A percentile compares a stretch with the other conserved stretches of the same genome.
phyloP scores from a whole-genome alignment of 2,113 vertebrate genomes.

The Oryzias melastigma region DNA sequence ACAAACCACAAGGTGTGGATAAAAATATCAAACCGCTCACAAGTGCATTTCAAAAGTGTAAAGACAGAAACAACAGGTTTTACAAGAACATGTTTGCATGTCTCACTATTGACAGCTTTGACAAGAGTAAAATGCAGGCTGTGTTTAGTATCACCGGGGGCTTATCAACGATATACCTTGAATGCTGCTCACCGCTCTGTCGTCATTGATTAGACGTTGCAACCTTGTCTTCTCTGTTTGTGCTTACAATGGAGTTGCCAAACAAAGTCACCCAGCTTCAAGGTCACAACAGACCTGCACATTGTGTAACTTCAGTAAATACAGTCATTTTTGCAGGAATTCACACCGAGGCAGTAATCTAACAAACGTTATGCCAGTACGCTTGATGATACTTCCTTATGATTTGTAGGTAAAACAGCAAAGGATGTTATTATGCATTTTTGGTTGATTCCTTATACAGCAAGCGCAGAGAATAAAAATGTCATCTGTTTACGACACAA shows the following conservation, averaged over 20 bases:
- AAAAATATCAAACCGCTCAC: too few relatives aligned
- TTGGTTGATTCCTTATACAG: neutral
- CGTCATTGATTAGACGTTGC: too few relatives aligned
- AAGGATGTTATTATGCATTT: neutral
- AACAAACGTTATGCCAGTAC: neutral
- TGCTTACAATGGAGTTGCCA: conserved; percentile 26
- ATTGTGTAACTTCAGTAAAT: neutral
- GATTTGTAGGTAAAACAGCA: neutral
- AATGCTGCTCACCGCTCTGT: too few relatives aligned
- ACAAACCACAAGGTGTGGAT: too few relatives aligned
- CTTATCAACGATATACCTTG: too few relatives aligned
- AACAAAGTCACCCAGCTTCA: conserved; percentile 9
- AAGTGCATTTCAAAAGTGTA: too few relatives aligned
- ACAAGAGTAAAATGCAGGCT: too few relatives aligned
- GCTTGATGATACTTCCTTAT: neutral
- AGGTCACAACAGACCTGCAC: neutral
- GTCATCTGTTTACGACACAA: neutral
- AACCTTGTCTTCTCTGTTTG: neutral
- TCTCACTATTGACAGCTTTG: too few relatives aligned
- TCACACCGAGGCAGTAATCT: neutral
- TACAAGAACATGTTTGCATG: too few relatives aligned
- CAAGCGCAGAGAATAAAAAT: neutral
- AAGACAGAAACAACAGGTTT: too few relatives aligned
- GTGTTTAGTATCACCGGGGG: too few relatives aligned
- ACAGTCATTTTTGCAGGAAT: neutral